Evolutionary conservation across 2,797 vertebrate genomes (phyloP).

Genomic region (Pangasius macronema): DNA sequence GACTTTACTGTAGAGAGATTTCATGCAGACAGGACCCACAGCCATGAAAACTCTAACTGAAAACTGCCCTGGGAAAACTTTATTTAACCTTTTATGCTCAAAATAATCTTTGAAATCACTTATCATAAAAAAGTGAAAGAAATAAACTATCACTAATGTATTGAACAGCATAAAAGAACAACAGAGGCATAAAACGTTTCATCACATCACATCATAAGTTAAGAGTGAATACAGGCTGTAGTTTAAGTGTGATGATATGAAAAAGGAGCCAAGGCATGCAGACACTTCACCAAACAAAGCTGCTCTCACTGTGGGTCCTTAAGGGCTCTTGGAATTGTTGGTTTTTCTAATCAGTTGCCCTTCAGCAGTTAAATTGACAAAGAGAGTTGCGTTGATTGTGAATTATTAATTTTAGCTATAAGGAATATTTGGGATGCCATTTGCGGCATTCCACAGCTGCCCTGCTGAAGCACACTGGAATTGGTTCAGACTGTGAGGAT

Average conservation of each 20-base stretch:
- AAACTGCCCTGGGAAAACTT: background rate
- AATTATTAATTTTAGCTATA: conserved; percentile 3
- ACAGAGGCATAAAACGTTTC: background rate
- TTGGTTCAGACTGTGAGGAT: conserved; percentile 43
- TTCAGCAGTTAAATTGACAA: conserved; percentile 19
- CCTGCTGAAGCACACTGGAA: conserved; percentile 35
- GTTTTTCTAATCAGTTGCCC: background rate
- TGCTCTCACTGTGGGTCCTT: background rate
- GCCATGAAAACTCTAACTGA: background rate
- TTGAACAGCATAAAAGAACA: background rate
- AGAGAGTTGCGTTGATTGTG: background rate
- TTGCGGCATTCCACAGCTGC: conserved; percentile 50
- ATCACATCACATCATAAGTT: background rate
- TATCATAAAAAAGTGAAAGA: background rate
- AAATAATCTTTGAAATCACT: background rate
- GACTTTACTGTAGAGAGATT: conserved; percentile 5
- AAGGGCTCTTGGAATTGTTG: background rate
- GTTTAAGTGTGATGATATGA: background rate
- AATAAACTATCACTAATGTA: no score
- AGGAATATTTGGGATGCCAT: conserved; percentile 48
- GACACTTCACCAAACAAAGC: conserved; percentile 16
- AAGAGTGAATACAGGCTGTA: background rate
- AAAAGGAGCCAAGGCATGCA: background rate
- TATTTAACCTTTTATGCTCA: background rate
- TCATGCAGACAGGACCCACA: background rate